Evolutionary conservation across 2,113 vertebrate species (phyloP).

Genomic region (Rutilus rutilus): DNA sequence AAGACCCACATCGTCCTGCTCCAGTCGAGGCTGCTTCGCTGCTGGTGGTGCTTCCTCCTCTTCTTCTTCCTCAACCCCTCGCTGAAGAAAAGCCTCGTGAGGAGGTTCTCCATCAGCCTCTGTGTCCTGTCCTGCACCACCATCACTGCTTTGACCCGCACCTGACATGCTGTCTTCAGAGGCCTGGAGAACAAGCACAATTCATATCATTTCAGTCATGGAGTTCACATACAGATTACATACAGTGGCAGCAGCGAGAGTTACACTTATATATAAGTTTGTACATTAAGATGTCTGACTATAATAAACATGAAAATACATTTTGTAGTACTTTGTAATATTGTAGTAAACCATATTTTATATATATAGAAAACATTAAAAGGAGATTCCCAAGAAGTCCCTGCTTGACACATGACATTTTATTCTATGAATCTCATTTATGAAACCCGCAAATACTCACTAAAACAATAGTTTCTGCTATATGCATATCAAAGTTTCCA

Average conservation of each 20-base stretch:
- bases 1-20: constrained; percentile 34
- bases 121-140: constrained; percentile 60
- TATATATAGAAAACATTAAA: not conserved
- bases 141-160: constrained; percentile 52
- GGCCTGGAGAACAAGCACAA: not conserved
- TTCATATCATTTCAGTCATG: not conserved
- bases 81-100: constrained; percentile 36
- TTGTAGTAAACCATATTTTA: not conserved
- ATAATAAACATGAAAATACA: not conserved
- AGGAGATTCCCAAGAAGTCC: not conserved
- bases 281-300: not conserved
- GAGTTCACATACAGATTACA: not conserved
- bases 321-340: not conserved
- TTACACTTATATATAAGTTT: too few relatives aligned
- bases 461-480: not conserved
- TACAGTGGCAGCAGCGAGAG: not conserved
- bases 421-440: not conserved
- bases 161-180: constrained; percentile 62
- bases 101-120: constrained; percentile 71
- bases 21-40: constrained; percentile 66
- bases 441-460: not conserved
- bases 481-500: not conserved
- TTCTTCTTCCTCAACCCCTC: constrained; percentile 1
- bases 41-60: constrained; percentile 49
- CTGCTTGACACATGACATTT: not conserved